These are phyloP conservation scores for Cataglyphis livida DNA, from an alignment of 2,888 invertebrate species.

Conservation along the genomic window DNA sequence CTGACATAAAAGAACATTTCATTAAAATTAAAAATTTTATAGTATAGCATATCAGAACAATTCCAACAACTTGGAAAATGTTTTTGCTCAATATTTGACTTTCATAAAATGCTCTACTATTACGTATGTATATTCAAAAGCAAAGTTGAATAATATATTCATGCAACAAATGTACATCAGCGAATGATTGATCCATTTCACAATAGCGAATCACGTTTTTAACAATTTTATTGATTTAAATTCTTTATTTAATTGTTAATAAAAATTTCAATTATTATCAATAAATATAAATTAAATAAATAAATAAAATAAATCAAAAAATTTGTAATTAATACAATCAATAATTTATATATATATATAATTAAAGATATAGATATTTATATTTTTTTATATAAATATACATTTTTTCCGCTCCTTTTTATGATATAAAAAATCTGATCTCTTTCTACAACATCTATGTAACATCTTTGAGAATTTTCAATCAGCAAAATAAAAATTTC, in stretches of 20 bases:
- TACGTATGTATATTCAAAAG: background rate
- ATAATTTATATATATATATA: background rate
- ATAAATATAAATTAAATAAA: background rate
- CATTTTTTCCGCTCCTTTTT: background rate
- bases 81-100: background rate
- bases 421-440: background rate
- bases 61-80: background rate
- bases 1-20: background rate
- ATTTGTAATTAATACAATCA: no score
- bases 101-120: background rate
- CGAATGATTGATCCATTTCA: background rate
- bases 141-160: background rate
- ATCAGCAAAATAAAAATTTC: background rate
- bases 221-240: background rate
- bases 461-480: background rate
- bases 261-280: background rate
- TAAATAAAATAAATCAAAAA: no score
- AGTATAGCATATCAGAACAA: background rate
- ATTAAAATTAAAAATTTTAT: background rate
- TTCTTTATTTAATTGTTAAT: conserved; percentile 10
- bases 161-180: background rate
- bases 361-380: conserved; percentile 2
- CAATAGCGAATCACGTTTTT: background rate
- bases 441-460: background rate
- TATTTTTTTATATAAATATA: background rate